Evolutionary conservation across 2,113 vertebrate species (phyloP).

Genomic region (Chelonoidis abingdonii): DNA sequence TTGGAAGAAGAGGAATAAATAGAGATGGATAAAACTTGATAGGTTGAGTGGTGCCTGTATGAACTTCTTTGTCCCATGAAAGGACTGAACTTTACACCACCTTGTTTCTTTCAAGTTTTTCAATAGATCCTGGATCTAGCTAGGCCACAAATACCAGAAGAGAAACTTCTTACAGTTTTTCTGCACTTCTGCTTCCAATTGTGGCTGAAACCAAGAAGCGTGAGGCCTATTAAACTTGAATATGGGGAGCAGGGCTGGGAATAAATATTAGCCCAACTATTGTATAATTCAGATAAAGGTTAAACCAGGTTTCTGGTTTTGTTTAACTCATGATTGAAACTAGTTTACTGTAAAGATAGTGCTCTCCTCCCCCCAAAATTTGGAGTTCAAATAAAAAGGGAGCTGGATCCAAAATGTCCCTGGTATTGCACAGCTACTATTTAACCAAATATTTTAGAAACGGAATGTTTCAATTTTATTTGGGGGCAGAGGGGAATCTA

Average conservation of each 20-base stretch:
- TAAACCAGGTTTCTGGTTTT: background rate
- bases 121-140: background rate
- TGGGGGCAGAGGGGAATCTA: background rate
- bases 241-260: background rate
- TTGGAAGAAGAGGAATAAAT: background rate
- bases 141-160: background rate
- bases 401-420: background rate
- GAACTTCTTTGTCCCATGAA: background rate
- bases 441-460: background rate
- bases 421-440: background rate
- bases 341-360: background rate
- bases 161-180: background rate
- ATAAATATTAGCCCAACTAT: slow-evolving; percentile 11
- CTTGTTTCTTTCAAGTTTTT: background rate
- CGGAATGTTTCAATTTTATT: background rate
- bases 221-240: background rate
- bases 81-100: background rate
- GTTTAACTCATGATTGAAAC: background rate
- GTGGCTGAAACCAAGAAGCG: background rate
- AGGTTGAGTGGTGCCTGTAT: background rate
- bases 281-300: background rate
- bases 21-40: background rate
- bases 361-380: background rate
- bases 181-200: background rate
- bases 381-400: background rate